Evolutionary conservation across 2,888 invertebrate genomes (phyloP).

Genomic region (Buathra laborator): DNA sequence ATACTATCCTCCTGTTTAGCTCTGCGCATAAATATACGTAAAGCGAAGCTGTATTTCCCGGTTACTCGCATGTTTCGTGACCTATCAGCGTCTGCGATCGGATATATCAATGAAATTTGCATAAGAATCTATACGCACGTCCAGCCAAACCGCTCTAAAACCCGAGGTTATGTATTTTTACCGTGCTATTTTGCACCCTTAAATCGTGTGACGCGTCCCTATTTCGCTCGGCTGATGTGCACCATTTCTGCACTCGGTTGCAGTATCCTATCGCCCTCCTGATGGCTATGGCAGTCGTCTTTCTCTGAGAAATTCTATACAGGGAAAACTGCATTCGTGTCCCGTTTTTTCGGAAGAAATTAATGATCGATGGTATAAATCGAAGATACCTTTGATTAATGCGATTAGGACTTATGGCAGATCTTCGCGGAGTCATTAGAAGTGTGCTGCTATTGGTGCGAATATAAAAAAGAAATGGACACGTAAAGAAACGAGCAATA

Average conservation of each 20-base stretch:
- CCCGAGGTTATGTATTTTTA: constrained; percentile 56
- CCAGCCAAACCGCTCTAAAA: constrained; percentile 60
- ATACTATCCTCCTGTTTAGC: constrained; percentile 30
- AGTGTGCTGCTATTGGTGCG: too few species aligned
- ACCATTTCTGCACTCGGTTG: constrained; percentile 20
- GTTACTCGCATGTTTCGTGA: constrained; percentile 67
- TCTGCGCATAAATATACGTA: constrained; percentile 32
- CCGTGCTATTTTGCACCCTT: constrained; percentile 56
- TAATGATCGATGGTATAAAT: too few species aligned
- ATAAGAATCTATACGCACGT: constrained; percentile 84
- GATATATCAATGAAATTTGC: constrained; percentile 84
- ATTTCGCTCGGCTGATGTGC: constrained; percentile 6
- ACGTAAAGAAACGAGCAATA: too few species aligned
- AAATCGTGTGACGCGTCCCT: constrained; percentile 47
- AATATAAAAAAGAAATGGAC: too few species aligned
- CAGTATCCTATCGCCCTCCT: constrained; percentile 22
- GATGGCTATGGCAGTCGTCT: neutral
- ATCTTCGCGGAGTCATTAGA: too few species aligned
- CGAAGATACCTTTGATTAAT: too few species aligned
- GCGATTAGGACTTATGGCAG: too few species aligned
- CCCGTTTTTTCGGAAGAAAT: too few species aligned
- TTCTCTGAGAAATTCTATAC: neutral
- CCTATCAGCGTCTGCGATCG: constrained; percentile 78
- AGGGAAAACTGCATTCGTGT: too few species aligned
- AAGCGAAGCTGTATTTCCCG: constrained; percentile 49